Evolutionary conservation across 2,888 invertebrate species (phyloP).

Genomic region (Pachymerium ferrugineum): DNA sequence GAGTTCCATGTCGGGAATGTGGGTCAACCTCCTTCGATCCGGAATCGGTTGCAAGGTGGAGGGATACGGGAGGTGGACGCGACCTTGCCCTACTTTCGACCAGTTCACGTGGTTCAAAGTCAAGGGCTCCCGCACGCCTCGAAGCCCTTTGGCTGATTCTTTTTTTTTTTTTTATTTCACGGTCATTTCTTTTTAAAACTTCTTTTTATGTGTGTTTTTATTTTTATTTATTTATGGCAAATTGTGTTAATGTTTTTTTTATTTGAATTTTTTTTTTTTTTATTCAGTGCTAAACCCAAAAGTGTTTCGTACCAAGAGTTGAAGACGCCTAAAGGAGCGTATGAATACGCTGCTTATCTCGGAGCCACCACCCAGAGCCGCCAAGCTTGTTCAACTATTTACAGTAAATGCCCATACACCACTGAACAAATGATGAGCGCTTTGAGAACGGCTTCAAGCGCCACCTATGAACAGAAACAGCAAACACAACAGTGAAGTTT

Average conservation of each 20-base stretch:
- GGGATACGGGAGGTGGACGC: not conserved
- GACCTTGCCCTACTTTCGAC: conserved; percentile 32
- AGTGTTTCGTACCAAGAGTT: conserved; percentile 33
- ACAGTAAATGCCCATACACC: conserved; percentile 36
- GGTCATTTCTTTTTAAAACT: conserved; percentile 9
- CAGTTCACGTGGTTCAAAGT: conserved; percentile 18
- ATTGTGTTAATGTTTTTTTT: not conserved
- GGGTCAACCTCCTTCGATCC: conserved; percentile 10
- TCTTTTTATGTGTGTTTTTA: too few relatives aligned
- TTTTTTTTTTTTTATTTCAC: not conserved
- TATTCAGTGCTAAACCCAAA: conserved; percentile 35
- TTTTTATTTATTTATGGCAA: not conserved
- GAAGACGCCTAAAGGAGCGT: conserved; percentile 37
- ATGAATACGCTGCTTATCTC: conserved; percentile 38
- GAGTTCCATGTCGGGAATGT: conserved; percentile 20
- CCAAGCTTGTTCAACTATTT: conserved; percentile 36
- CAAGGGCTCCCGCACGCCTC: conserved; percentile 8
- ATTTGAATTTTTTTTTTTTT: not conserved
- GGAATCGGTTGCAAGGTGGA: not conserved
- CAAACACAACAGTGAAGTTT: not conserved
- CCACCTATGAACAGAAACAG: conserved; percentile 27
- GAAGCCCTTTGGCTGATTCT: not conserved
- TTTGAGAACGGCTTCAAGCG: conserved; percentile 34
- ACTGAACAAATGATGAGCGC: conserved; percentile 37
- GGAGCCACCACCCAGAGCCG: conserved; percentile 35